Evolutionary conservation across 2,113 vertebrate genomes (phyloP).

Genomic region (Perca flavescens): DNA sequence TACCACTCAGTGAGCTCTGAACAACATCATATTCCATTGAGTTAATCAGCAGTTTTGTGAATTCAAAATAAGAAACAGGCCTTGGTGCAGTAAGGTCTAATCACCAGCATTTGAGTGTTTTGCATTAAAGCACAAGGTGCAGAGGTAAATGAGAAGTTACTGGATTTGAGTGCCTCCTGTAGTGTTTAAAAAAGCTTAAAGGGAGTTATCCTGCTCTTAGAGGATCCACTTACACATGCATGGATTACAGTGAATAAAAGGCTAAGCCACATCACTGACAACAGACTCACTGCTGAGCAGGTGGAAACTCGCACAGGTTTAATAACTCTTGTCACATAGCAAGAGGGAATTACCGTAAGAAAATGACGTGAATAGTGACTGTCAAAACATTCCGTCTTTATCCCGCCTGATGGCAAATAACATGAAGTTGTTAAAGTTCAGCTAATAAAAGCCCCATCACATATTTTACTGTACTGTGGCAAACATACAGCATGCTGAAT

Average conservation of each 20-base stretch:
- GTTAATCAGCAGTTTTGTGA: conserved; percentile 6
- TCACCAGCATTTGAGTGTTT: conserved; percentile 27
- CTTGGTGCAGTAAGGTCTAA: neutral
- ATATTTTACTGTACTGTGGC: neutral
- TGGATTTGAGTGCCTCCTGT: conserved; percentile 70
- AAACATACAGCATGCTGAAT: neutral
- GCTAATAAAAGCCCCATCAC: neutral
- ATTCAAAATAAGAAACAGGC: neutral
- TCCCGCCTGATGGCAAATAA: conserved; percentile 31
- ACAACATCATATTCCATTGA: neutral
- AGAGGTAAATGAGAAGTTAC: conserved; percentile 64
- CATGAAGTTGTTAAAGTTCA: conserved; percentile 7
- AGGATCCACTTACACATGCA: conserved; percentile 79
- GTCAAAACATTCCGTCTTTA: conserved; percentile 8
- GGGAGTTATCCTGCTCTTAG: conserved; percentile 74
- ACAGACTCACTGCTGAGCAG: conserved; percentile 54
- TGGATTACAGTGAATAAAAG: conserved; percentile 75
- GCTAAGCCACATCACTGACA: conserved; percentile 58
- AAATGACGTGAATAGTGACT: conserved; percentile 10
- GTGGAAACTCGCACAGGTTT: conserved; percentile 57
- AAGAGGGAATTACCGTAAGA: conserved; percentile 56
- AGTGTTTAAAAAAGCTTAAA: conserved; percentile 75
- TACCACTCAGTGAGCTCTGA: conserved; percentile 5
- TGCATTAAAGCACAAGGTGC: conserved; percentile 47
- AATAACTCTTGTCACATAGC: conserved; percentile 56